phyloP scores from a whole-genome alignment of 2,888 invertebrate species.

The Apomyelois bistriatella region DNA sequence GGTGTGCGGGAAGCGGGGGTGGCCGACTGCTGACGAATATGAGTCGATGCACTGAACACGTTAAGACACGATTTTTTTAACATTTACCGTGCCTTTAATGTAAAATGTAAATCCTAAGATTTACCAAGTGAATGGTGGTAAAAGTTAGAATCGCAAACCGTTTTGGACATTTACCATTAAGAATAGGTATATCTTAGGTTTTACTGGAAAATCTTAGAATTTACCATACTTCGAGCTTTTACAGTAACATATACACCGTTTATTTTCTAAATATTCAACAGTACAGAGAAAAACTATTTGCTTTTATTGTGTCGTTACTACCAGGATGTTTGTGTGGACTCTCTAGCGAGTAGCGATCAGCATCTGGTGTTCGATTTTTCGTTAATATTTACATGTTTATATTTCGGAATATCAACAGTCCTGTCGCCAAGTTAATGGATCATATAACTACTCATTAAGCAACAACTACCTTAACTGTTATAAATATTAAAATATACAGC shows the following conservation, averaged over 20 bases:
- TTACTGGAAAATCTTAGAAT: too few species aligned
- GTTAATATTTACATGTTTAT: slow-evolving; percentile 21
- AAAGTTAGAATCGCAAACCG: background rate
- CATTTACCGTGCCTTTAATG: background rate
- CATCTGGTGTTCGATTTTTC: slow-evolving; percentile 25
- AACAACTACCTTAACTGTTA: too few species aligned
- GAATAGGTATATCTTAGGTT: background rate
- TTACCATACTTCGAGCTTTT: background rate
- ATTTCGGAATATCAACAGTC: background rate
- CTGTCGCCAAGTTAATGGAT: background rate
- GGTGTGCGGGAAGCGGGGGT: background rate
- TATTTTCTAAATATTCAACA: too few species aligned
- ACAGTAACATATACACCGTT: background rate
- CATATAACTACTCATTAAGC: background rate
- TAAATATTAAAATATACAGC: too few species aligned
- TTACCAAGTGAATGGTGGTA: background rate
- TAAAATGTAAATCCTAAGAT: background rate
- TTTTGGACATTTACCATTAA: background rate
- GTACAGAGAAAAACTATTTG: slow-evolving; percentile 13
- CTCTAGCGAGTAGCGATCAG: slow-evolving; percentile 18
- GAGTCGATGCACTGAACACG: background rate
- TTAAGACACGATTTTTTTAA: background rate
- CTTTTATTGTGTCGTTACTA: slow-evolving; percentile 20
- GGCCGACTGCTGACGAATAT: background rate
- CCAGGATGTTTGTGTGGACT: slow-evolving; percentile 24